Evolutionary conservation across 1,140 invertebrate genomes (phyloP).

Genomic region (Leptonema lineaticorne): DNA sequence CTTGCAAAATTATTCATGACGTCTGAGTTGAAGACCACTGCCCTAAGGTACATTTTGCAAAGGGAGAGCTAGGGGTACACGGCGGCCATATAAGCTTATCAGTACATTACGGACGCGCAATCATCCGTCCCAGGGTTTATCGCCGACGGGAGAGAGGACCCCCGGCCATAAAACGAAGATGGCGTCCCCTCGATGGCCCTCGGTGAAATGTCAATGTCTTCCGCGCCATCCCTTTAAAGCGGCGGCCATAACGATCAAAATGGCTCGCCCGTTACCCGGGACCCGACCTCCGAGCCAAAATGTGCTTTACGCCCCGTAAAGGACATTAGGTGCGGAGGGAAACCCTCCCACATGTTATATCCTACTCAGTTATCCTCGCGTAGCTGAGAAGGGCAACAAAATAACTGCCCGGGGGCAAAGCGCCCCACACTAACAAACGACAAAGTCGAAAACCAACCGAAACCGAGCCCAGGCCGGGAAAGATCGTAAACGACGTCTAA

Average conservation of each 20-base stretch:
- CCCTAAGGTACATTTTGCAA: too few species aligned
- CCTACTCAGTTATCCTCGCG: slow-evolving; percentile 40
- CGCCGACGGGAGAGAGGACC: slow-evolving; percentile 18
- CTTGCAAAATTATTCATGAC: too few species aligned
- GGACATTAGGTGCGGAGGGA: slow-evolving; percentile 24
- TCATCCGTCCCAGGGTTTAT: slow-evolving; percentile 39
- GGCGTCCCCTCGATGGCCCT: slow-evolving; percentile 40
- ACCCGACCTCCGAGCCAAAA: slow-evolving; percentile 17
- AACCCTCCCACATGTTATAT: slow-evolving; percentile 40
- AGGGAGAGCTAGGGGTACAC: slow-evolving; percentile 5
- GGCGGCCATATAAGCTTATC: slow-evolving; percentile 42
- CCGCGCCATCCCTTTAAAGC: slow-evolving; percentile 38
- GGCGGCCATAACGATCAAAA: slow-evolving; percentile 33
- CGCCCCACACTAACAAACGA: background rate
- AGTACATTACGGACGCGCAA: slow-evolving; percentile 39
- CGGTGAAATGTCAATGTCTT: slow-evolving; percentile 42
- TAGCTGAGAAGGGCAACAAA: slow-evolving; percentile 41
- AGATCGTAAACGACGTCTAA: slow-evolving; percentile 17
- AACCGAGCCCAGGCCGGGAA: background rate
- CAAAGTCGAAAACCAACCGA: background rate
- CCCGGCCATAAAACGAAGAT: slow-evolving; percentile 36
- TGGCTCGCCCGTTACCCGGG: slow-evolving; percentile 21
- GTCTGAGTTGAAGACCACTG: too few species aligned
- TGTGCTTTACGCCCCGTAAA: slow-evolving; percentile 31
- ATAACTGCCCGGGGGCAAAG: slow-evolving; percentile 40